A percentile compares a stretch with the other conserved stretches of the same genome.
phyloP scores from a whole-genome alignment of 2,888 invertebrate species.

The Vandiemenella viatica region DNA sequence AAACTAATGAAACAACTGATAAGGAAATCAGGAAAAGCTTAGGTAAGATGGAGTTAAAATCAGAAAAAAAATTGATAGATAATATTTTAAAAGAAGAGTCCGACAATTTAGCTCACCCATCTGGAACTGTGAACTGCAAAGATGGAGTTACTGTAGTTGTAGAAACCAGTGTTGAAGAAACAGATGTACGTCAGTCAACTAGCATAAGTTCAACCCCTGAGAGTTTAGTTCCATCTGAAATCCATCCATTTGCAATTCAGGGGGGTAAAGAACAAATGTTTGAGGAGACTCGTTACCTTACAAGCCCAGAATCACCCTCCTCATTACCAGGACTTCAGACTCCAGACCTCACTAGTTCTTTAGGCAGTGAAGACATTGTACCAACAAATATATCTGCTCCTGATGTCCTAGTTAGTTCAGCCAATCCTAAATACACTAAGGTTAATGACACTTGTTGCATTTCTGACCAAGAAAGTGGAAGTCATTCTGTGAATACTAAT shows the following conservation, averaged over 20 bases:
- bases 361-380: background rate
- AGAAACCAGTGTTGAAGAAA: background rate
- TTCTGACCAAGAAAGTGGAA: too few relatives aligned
- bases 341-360: background rate
- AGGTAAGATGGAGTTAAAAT: background rate
- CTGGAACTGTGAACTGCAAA: background rate
- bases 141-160: background rate
- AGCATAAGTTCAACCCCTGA: constrained; percentile 2
- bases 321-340: background rate
- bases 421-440: background rate
- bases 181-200: background rate
- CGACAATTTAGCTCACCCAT: background rate
- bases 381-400: too few relatives aligned
- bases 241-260: constrained; percentile 17
- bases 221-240: constrained; percentile 1
- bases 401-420: background rate
- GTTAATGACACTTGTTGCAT: too few relatives aligned
- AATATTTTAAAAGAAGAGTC: background rate
- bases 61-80: background rate
- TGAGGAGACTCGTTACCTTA: constrained; percentile 14
- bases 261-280: constrained; percentile 31
- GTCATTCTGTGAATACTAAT: background rate
- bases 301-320: constrained; percentile 6
- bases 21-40: background rate
- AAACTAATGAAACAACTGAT: background rate